These are phyloP conservation scores for Hylia prasina DNA, from an alignment of 2,113 vertebrate species.

Conservation along the genomic window DNA sequence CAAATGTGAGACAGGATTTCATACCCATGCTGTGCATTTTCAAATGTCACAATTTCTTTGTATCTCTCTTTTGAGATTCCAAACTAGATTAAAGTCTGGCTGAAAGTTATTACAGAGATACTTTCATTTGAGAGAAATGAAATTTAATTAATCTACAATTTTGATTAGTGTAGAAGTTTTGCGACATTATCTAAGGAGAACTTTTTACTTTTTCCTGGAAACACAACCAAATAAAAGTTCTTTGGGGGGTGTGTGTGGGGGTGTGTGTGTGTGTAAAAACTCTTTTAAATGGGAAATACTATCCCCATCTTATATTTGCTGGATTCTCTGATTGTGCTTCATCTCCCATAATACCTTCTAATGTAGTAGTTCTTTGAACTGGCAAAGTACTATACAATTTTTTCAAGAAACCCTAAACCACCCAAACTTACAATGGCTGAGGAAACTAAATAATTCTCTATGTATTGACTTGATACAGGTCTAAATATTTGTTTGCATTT, in stretches of 20 bases:
- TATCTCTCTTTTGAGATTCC: neutral
- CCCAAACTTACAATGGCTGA: neutral
- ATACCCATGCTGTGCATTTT: neutral
- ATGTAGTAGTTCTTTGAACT: neutral
- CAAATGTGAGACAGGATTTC: neutral
- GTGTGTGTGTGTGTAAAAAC: too few relatives aligned
- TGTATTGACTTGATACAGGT: neutral
- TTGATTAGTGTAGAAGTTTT: neutral
- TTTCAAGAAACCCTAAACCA: neutral
- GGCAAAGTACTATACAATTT: neutral
- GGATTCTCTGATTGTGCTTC: neutral
- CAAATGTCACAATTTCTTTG: neutral
- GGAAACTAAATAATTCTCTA: neutral
- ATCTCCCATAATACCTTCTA: neutral
- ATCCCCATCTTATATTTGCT: neutral
- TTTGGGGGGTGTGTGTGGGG: too few relatives aligned
- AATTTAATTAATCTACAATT: neutral
- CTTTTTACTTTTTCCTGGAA: neutral
- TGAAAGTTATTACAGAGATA: neutral
- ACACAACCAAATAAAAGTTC: neutral
- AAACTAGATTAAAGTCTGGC: neutral
- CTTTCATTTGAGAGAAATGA: neutral
- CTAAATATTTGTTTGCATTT: neutral
- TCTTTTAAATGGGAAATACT: neutral
- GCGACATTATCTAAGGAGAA: neutral